A percentile compares a stretch with the other conserved stretches of the same genome.
Evolutionary conservation across 2,888 invertebrate species (phyloP).

Genomic region (Hemistola chrysoprasaria): DNA sequence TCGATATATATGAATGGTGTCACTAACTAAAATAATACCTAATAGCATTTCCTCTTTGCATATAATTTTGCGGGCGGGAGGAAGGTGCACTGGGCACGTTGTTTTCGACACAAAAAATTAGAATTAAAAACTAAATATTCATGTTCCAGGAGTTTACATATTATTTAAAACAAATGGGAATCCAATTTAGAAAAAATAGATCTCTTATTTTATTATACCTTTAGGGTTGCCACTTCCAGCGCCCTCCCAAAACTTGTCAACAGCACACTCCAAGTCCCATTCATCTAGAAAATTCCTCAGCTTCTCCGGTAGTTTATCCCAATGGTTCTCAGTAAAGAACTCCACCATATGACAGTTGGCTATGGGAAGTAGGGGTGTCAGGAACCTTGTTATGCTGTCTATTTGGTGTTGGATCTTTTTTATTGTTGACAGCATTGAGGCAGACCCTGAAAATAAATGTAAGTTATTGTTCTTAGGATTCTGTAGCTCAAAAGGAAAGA

Average conservation of each 20-base stretch:
- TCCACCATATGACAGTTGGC: conserved; percentile 90
- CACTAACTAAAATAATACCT: too few relatives aligned
- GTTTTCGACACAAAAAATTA: too few relatives aligned
- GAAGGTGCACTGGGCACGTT: too few relatives aligned
- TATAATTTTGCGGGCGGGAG: too few relatives aligned
- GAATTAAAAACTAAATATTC: too few relatives aligned
- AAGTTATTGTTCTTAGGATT: too few relatives aligned
- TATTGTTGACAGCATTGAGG: conserved; percentile 44
- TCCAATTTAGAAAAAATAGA: background rate
- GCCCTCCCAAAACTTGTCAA: conserved; percentile 75
- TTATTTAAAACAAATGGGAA: too few relatives aligned
- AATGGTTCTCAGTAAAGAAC: conserved; percentile 84
- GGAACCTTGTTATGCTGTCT: conserved; percentile 76
- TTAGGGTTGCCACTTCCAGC: conserved; percentile 16
- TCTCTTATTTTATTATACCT: conserved; percentile 10
- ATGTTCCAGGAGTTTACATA: too few relatives aligned
- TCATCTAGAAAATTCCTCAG: conserved; percentile 77
- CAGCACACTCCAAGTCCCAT: conserved; percentile 58
- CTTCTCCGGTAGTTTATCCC: conserved; percentile 79
- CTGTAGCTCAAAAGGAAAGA: too few relatives aligned
- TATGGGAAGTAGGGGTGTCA: conserved; percentile 83
- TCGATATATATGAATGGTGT: too few relatives aligned
- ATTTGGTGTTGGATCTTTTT: conserved; percentile 55
- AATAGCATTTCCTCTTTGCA: too few relatives aligned
- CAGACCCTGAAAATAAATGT: too few relatives aligned